Percentiles rank a stretch among this genome's conserved stretches.
Evolutionary conservation across 2,797 vertebrate species (phyloP).

Genomic region (Oceanodroma leucorhoa): DNA sequence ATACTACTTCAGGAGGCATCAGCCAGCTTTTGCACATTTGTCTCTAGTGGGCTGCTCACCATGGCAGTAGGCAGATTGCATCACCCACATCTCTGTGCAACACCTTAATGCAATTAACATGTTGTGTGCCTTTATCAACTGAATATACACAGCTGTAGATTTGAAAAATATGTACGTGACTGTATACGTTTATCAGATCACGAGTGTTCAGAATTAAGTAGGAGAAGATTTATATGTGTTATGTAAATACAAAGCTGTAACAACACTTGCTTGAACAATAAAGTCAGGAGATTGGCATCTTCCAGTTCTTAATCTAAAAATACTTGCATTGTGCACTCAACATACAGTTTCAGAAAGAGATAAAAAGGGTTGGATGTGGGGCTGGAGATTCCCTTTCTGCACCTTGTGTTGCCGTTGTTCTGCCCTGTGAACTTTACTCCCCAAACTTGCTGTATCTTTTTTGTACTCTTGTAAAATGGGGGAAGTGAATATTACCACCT

Average conservation of each 20-base stretch:
- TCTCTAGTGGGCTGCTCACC: not conserved
- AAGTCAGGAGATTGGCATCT: not conserved
- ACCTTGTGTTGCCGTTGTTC: accelerated
- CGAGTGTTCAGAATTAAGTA: not conserved
- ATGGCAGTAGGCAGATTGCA: not conserved
- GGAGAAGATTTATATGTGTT: not conserved
- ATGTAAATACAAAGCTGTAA: not conserved
- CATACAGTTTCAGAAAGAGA: not conserved
- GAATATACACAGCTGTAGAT: accelerated
- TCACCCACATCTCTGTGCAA: not conserved
- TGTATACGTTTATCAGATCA: not conserved
- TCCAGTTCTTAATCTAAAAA: not conserved
- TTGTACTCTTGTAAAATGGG: not conserved
- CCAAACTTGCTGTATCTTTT: not conserved
- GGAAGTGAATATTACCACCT: not conserved
- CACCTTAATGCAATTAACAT: not conserved
- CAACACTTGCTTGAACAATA: not conserved
- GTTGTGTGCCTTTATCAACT: not conserved
- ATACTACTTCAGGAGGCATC: not conserved
- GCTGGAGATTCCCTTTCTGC: not conserved
- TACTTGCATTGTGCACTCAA: not conserved
- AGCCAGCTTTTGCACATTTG: not conserved
- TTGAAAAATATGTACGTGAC: not conserved
- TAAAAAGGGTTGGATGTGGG: not conserved
- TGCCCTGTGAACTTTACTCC: not conserved